These are phyloP conservation scores for Dromiciops gliroides DNA, from an alignment of 2,113 vertebrate species.

Conservation along the genomic window DNA sequence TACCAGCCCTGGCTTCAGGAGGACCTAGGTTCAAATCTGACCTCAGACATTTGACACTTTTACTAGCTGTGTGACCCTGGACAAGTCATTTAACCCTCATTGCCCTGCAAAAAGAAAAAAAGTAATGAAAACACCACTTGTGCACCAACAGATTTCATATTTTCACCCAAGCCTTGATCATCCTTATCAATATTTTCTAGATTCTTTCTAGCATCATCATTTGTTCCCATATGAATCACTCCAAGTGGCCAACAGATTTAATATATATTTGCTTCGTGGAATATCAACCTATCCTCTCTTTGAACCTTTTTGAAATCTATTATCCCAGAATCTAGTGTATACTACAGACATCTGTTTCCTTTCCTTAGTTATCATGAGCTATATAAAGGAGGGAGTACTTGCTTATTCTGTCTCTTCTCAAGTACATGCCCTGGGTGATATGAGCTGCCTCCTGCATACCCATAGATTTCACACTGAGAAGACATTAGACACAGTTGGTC, in stretches of 20 bases:
- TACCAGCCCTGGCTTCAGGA: no score
- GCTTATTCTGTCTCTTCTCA: neutral
- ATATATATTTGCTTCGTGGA: neutral
- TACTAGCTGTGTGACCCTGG: no score
- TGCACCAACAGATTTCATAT: neutral
- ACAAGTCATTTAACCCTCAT: no score
- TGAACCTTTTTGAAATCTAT: neutral
- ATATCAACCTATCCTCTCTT: neutral
- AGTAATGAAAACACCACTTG: neutral
- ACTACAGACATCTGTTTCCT: neutral
- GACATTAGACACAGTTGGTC: neutral
- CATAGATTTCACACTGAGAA: neutral
- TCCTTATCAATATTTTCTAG: neutral
- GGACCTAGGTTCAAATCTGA: no score
- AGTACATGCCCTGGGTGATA: neutral
- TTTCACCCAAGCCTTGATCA: neutral
- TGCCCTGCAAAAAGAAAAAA: no score
- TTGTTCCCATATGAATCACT: neutral
- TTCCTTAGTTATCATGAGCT: neutral
- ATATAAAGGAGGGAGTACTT: neutral
- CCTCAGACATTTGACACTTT: no score
- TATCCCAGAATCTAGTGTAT: neutral
- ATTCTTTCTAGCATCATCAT: neutral
- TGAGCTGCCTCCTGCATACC: neutral
- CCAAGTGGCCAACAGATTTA: neutral